phyloP scores from a whole-genome alignment of 2,888 invertebrate genomes.

The Stenchaetothrips biformis region DNA sequence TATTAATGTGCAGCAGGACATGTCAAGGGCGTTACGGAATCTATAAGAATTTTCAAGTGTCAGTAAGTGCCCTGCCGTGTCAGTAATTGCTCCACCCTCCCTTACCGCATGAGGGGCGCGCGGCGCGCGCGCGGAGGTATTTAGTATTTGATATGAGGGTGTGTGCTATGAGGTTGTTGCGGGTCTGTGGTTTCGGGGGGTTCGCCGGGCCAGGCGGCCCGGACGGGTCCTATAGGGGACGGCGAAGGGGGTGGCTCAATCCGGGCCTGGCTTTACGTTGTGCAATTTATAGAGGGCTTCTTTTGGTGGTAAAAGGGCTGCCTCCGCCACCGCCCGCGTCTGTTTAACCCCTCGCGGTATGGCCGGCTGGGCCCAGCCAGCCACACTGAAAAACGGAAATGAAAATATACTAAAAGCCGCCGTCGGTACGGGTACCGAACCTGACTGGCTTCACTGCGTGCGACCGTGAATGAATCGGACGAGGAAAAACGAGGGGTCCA shows the following conservation, averaged over 20 bases:
- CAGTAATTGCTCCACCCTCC: too few relatives aligned
- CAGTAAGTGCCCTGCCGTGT: too few relatives aligned
- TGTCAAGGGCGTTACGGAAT: too few relatives aligned
- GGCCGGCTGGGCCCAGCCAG: too few relatives aligned
- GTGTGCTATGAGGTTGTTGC: not conserved
- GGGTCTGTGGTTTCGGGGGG: not conserved
- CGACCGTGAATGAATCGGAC: too few relatives aligned
- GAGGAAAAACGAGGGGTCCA: too few relatives aligned
- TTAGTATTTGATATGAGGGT: constrained; percentile 9
- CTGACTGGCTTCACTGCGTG: too few relatives aligned
- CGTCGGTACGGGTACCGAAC: too few relatives aligned
- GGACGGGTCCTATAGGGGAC: not conserved
- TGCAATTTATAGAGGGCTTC: constrained; percentile 6
- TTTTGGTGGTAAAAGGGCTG: not conserved
- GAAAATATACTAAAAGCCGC: too few relatives aligned
- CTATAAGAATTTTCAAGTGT: too few relatives aligned
- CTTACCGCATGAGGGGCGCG: not conserved
- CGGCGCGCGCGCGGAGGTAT: not conserved
- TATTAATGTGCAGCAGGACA: too few relatives aligned
- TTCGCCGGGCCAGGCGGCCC: not conserved
- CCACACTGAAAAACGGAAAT: too few relatives aligned
- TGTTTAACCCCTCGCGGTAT: not conserved
- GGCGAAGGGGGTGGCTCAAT: not conserved
- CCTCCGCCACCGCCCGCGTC: not conserved
- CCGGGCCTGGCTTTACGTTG: not conserved